These are phyloP conservation scores for Hylaeus anthracinus DNA, from an alignment of 1,140 invertebrate species.

Conservation along the genomic window DNA sequence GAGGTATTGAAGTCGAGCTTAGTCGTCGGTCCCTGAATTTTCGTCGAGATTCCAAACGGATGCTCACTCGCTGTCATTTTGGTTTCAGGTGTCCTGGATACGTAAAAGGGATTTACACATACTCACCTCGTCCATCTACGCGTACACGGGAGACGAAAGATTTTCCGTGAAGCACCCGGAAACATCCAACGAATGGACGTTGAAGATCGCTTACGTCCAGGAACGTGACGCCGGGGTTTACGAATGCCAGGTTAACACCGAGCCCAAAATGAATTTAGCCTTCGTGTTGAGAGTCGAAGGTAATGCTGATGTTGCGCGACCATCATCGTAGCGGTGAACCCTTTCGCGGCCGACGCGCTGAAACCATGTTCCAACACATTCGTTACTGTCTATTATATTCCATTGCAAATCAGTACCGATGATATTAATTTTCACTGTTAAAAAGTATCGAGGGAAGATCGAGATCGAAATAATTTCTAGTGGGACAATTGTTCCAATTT, in stretches of 20 bases:
- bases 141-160: conserved; percentile 92
- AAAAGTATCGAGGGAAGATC: too few relatives aligned
- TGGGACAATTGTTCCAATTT: too few relatives aligned
- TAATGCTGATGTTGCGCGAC: conserved; percentile 76
- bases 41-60: background rate
- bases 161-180: conserved; percentile 93
- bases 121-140: conserved; percentile 91
- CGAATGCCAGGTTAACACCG: conserved; percentile 92
- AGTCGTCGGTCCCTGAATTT: background rate
- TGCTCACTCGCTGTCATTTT: conserved; percentile 21
- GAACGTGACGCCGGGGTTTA: conserved; percentile 92
- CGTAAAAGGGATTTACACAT: conserved; percentile 94
- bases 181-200: conserved; percentile 94
- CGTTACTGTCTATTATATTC: too few relatives aligned
- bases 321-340: conserved; percentile 13
- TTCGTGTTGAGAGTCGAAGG: conserved; percentile 90
- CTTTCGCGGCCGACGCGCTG: conserved; percentile 14
- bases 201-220: conserved; percentile 94
- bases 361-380: too few relatives aligned
- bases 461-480: too few relatives aligned
- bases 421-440: too few relatives aligned
- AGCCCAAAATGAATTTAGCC: conserved; percentile 92
- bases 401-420: too few relatives aligned
- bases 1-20: background rate
- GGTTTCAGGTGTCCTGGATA: conserved; percentile 93